A percentile compares a stretch with the other conserved stretches of the same genome.
Evolutionary conservation across 2,888 invertebrate genomes (phyloP).

Genomic region (Salpingus planirostris): DNA sequence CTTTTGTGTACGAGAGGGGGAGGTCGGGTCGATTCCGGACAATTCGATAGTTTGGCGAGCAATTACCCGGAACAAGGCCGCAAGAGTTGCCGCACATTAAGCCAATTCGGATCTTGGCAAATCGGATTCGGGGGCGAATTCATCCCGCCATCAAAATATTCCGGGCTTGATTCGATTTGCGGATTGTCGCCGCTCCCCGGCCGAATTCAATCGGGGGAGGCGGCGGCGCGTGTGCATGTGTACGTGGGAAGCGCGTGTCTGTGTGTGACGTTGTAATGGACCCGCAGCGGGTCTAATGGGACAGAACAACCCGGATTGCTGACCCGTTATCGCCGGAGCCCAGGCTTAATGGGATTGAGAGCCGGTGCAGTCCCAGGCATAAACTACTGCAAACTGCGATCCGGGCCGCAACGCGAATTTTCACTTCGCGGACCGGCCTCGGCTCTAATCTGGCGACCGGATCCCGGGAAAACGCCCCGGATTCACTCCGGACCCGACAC

Average conservation of each 20-base stretch:
- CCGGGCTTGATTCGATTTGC: constrained; percentile 14
- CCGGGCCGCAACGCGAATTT: constrained; percentile 33
- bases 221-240: constrained; percentile 1
- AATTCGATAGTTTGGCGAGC: constrained; percentile 3
- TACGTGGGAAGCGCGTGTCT: constrained; percentile 5
- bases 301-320: constrained; percentile 35
- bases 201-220: constrained; percentile 15
- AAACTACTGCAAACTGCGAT: constrained; percentile 32
- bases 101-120: constrained; percentile 8
- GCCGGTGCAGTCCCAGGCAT: constrained; percentile 29
- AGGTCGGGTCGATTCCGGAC: background rate
- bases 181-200: constrained; percentile 11
- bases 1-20: too few relatives aligned
- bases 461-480: constrained; percentile 3
- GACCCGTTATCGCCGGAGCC: constrained; percentile 35
- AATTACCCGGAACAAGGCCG: constrained; percentile 8
- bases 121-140: constrained; percentile 5
- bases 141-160: constrained; percentile 13
- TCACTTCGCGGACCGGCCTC: constrained; percentile 29
- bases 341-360: constrained; percentile 33
- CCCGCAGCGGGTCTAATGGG: constrained; percentile 32
- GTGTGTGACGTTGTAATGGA: constrained; percentile 24
- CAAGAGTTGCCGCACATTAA: constrained; percentile 8
- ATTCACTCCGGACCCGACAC: background rate
- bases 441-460: constrained; percentile 24